A percentile compares a stretch with the other conserved stretches of the same genome.
Evolutionary conservation across 2,113 vertebrate species (phyloP).

Genomic region (Helogale parvula): DNA sequence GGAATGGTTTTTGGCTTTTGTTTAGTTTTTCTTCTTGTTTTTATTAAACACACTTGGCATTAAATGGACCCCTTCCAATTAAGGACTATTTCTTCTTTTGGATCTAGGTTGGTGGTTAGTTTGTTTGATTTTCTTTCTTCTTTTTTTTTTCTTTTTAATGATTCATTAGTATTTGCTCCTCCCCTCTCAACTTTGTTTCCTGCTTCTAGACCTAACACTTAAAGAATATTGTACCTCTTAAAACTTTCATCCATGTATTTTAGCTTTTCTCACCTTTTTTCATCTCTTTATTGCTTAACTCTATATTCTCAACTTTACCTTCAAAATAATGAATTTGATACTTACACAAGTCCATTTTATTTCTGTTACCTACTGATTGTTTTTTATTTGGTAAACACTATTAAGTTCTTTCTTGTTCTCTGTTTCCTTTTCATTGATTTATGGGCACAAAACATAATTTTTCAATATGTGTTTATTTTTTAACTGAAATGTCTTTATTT

Average conservation of each 20-base stretch:
- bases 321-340: not conserved
- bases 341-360: not conserved
- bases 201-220: not conserved
- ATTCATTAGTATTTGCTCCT: not conserved
- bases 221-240: not conserved
- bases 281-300: not conserved
- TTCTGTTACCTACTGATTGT: not conserved
- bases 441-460: not conserved
- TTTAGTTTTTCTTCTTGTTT: not conserved
- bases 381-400: not conserved
- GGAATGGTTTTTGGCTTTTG: not conserved
- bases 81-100: not conserved
- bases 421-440: constrained; percentile 8
- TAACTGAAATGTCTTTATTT: not conserved
- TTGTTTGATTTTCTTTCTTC: not conserved
- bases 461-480: not conserved
- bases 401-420: not conserved
- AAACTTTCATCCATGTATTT: not conserved
- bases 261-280: not conserved
- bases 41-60: not conserved
- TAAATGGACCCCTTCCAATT: not conserved
- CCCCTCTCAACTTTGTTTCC: not conserved
- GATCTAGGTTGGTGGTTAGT: not conserved
- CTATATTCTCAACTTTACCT: not conserved
- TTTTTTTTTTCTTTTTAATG: not conserved